Evolutionary conservation across 2,797 vertebrate genomes (phyloP).

Genomic region (Mus spretus): DNA sequence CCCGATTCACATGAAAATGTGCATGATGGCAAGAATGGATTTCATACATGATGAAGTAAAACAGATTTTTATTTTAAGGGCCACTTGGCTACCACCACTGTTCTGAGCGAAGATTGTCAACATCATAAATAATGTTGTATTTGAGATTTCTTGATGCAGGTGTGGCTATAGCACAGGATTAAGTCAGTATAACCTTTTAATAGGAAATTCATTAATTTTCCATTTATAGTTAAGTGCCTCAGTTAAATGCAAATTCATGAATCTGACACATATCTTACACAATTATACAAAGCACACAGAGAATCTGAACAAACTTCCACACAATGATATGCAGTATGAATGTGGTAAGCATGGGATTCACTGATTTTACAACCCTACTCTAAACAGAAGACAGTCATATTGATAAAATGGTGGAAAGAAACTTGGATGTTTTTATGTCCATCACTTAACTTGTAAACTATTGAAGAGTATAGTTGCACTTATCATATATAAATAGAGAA

Average conservation of each 20-base stretch:
- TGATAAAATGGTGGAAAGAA: not conserved
- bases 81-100: not conserved
- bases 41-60: not conserved
- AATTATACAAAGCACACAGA: not conserved
- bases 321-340: not conserved
- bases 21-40: rapidly evolving
- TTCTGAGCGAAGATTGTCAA: not conserved
- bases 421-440: not conserved
- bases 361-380: not conserved
- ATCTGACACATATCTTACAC: not conserved
- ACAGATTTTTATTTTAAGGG: not conserved
- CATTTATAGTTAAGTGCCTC: not conserved
- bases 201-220: not conserved
- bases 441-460: not conserved
- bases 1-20: not conserved
- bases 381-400: not conserved
- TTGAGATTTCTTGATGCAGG: not conserved
- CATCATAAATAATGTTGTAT: not conserved
- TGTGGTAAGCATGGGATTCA: not conserved
- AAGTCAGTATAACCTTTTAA: not conserved
- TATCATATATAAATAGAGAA: not conserved
- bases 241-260: not conserved
- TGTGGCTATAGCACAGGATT: not conserved
- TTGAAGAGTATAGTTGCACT: not conserved
- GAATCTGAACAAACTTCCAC: not conserved